Evolutionary conservation across 2,888 invertebrate species (phyloP).

Genomic region (Drymonia ruficornis): DNA sequence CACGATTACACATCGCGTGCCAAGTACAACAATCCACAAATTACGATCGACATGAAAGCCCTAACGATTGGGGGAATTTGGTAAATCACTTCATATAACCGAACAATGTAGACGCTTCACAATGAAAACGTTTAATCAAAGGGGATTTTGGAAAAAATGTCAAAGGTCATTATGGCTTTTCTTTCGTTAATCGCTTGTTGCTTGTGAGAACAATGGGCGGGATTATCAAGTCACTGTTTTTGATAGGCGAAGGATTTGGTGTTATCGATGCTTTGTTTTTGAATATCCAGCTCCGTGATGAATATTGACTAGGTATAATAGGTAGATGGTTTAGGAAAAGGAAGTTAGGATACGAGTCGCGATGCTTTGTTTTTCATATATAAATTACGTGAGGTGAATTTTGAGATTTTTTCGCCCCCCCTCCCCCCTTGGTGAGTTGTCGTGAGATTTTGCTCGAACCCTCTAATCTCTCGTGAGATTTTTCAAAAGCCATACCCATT

Average conservation of each 20-base stretch:
- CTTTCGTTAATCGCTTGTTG: slow-evolving; percentile 19
- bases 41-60: slow-evolving; percentile 57
- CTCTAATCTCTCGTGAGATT: too few relatives aligned
- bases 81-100: slow-evolving; percentile 58
- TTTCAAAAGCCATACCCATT: too few relatives aligned
- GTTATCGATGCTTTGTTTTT: neutral
- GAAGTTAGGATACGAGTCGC: too few relatives aligned
- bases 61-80: slow-evolving; percentile 61
- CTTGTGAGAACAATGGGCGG: slow-evolving; percentile 11
- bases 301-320: neutral
- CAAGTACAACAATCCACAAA: slow-evolving; percentile 49
- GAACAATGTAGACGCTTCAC: slow-evolving; percentile 45
- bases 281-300: neutral
- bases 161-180: slow-evolving; percentile 22
- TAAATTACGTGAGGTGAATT: too few relatives aligned
- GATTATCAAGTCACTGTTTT: slow-evolving; percentile 21
- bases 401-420: too few relatives aligned
- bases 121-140: slow-evolving; percentile 46
- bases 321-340: too few relatives aligned
- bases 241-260: slow-evolving; percentile 8
- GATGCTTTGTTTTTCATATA: too few relatives aligned
- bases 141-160: slow-evolving; percentile 37
- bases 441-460: too few relatives aligned
- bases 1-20: slow-evolving; percentile 50
- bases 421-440: too few relatives aligned